Conservation (phyloP, 2,888 invertebrate genomes). For the Amphimallon solstitiale region DNA sequence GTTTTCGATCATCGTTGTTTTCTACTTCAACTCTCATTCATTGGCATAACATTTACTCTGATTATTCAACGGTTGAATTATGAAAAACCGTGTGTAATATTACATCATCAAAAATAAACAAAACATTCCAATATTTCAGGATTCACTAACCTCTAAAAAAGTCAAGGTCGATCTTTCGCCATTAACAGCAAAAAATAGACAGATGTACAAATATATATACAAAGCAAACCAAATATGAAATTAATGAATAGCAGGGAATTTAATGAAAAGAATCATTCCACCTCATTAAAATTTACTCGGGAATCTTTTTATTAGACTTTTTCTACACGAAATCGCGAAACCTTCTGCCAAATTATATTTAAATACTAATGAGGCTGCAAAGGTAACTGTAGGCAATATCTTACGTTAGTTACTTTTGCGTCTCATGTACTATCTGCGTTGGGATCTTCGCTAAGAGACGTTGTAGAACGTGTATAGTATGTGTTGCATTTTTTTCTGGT, state of each 20-base stretch:
- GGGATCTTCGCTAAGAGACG: neutral
- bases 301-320: neutral
- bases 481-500: too few relatives aligned
- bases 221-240: conserved; percentile 6
- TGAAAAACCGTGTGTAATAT: too few relatives aligned
- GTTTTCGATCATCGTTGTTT: too few relatives aligned
- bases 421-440: neutral
- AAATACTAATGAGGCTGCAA: conserved; percentile 16
- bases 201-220: too few relatives aligned
- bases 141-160: too few relatives aligned
- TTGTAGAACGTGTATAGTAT: neutral
- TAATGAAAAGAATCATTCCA: conserved; percentile 3
- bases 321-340: neutral
- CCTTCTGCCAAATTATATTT: neutral
- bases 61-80: too few relatives aligned
- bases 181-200: too few relatives aligned
- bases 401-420: neutral
- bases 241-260: conserved; percentile 10
- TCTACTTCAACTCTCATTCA: too few relatives aligned
- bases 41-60: too few relatives aligned
- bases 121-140: too few relatives aligned
- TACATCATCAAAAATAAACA: too few relatives aligned
- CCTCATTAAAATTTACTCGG: conserved; percentile 1
- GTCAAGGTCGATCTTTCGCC: too few relatives aligned
- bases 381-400: neutral